Evolutionary conservation across 2,888 invertebrate species (phyloP).

Genomic region (Phyllotreta striolata): DNA sequence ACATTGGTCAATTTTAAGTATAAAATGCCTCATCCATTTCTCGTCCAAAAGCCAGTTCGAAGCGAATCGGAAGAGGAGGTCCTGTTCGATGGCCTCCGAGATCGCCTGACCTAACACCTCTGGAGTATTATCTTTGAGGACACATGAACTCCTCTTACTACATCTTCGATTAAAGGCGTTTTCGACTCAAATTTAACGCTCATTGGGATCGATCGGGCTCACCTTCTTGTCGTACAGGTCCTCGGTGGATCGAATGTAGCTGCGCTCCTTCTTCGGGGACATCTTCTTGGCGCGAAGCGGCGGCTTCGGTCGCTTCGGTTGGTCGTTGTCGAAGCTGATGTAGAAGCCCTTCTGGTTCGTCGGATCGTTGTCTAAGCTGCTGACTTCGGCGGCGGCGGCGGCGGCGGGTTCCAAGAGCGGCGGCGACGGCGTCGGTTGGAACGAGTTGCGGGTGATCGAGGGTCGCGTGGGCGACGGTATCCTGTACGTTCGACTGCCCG

Average conservation of each 20-base stretch:
- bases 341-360: conserved; percentile 86
- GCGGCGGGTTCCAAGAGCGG: conserved; percentile 46
- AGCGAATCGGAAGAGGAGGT: too few species aligned
- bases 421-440: conserved; percentile 63
- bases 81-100: too few species aligned
- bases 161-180: too few species aligned
- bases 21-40: too few species aligned
- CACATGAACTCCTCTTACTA: too few species aligned
- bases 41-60: too few species aligned
- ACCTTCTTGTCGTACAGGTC: conserved; percentile 44
- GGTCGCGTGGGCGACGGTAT: conserved; percentile 89
- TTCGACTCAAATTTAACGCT: too few species aligned
- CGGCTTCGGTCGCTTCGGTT: conserved; percentile 89
- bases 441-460: conserved; percentile 73
- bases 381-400: conserved; percentile 59
- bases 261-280: conserved; percentile 79
- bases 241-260: conserved; percentile 49
- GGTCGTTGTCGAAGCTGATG: conserved; percentile 90
- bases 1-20: too few species aligned
- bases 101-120: too few species aligned
- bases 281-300: conserved; percentile 78
- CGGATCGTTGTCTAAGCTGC: conserved; percentile 63
- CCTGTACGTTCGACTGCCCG: conserved; percentile 87
- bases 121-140: too few species aligned
- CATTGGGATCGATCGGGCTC: background rate